A percentile compares a stretch with the other conserved stretches of the same genome.
These are phyloP conservation scores for Fistularia tabacaria DNA, from an alignment of 2,797 vertebrate genomes.

Conservation along the genomic window DNA sequence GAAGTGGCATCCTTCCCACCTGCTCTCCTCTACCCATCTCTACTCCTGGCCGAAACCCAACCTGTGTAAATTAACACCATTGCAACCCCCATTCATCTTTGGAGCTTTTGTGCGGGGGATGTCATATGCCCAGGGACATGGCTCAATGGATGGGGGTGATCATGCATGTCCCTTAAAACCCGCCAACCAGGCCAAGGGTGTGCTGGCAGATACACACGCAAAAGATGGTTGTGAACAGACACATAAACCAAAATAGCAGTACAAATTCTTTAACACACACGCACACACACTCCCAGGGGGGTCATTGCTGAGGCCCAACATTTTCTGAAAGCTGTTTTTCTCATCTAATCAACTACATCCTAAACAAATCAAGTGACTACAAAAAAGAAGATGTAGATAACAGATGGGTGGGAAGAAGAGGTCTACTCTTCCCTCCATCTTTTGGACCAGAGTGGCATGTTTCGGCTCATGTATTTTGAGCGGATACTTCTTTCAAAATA, in stretches of 20 bases:
- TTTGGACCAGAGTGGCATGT: slow-evolving; percentile 28
- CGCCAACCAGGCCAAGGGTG: slow-evolving; percentile 12
- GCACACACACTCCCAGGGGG: slow-evolving; percentile 6
- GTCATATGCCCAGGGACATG: slow-evolving; percentile 35
- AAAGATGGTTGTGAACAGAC: slow-evolving; percentile 3
- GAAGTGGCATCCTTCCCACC: slow-evolving; percentile 48
- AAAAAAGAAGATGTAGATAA: slow-evolving; percentile 21
- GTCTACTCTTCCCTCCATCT: slow-evolving; percentile 6
- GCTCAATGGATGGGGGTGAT: slow-evolving; percentile 24
- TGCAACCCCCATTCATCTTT: slow-evolving; percentile 24
- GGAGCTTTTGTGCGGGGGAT: slow-evolving; percentile 53
- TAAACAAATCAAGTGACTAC: slow-evolving; percentile 25
- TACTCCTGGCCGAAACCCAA: slow-evolving; percentile 56
- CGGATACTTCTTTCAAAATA: slow-evolving; percentile 8
- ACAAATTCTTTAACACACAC: background rate
- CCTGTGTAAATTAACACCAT: slow-evolving; percentile 64
- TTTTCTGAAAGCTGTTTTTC: slow-evolving; percentile 61
- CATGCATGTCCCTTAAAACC: slow-evolving; percentile 24
- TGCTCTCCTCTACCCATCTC: slow-evolving; percentile 25
- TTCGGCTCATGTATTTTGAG: slow-evolving; percentile 30
- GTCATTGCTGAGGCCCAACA: slow-evolving; percentile 33
- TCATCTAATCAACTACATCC: slow-evolving; percentile 52
- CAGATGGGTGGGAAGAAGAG: slow-evolving; percentile 4
- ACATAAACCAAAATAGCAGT: slow-evolving; percentile 17
- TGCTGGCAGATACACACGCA: slow-evolving; percentile 22